Evolutionary conservation across 2,888 invertebrate species (phyloP).

Genomic region (Seladonia tumulorum): DNA sequence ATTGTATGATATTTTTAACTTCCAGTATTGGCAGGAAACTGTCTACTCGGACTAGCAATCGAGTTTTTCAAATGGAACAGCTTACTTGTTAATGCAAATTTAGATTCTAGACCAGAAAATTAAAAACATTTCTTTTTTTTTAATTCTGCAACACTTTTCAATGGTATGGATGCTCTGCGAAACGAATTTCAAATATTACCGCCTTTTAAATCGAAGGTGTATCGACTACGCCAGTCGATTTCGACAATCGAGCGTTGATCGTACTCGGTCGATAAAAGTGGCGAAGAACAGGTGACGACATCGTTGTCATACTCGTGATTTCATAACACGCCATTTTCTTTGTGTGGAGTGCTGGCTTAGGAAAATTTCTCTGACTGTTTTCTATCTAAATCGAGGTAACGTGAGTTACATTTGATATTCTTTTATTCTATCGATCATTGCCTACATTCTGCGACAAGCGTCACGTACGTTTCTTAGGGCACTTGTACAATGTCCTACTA

Average conservation of each 20-base stretch:
- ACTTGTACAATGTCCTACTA: conserved; percentile 25
- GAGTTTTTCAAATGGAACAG: too few relatives aligned
- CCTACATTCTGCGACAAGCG: not conserved
- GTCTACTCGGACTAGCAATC: too few relatives aligned
- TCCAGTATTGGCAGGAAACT: too few relatives aligned
- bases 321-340: conserved; percentile 79
- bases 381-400: conserved; percentile 70
- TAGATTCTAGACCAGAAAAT: too few relatives aligned
- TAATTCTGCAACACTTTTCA: too few relatives aligned
- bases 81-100: too few relatives aligned
- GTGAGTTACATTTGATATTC: conserved; percentile 19
- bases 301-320: conserved; percentile 78
- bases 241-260: conserved; percentile 55
- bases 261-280: conserved; percentile 70
- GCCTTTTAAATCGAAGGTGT: not conserved
- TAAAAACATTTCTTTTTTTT: too few relatives aligned
- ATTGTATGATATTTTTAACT: too few relatives aligned
- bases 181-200: conserved; percentile 24
- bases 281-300: conserved; percentile 76
- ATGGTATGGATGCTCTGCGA: too few relatives aligned
- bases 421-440: conserved; percentile 17
- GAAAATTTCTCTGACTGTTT: conserved; percentile 68
- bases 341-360: conserved; percentile 72
- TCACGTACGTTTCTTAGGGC: conserved; percentile 28
- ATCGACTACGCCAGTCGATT: conserved; percentile 40